phyloP scores from a whole-genome alignment of 2,797 vertebrate genomes.

The Acanthopagrus latus region DNA sequence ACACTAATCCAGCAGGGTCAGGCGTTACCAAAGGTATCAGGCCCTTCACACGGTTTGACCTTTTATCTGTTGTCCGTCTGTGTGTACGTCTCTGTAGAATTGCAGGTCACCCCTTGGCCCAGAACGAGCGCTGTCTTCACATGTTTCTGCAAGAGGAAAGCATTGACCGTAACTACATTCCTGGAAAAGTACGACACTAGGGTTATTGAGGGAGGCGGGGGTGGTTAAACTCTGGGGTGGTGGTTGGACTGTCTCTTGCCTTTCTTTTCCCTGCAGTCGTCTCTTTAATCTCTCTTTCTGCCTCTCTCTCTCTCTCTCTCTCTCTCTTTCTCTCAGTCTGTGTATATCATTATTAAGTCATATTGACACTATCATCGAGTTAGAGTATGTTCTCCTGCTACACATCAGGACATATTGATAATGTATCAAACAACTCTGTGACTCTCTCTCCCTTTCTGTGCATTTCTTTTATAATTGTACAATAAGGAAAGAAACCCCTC shows the following conservation, averaged over 20 bases:
- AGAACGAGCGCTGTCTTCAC: constrained; percentile 99
- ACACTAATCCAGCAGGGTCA: constrained; percentile 7
- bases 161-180: constrained; percentile 96
- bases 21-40: not conserved
- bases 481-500: constrained; percentile 30
- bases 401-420: constrained; percentile 39
- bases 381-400: constrained; percentile 38
- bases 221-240: constrained; percentile 54
- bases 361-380: constrained; percentile 37
- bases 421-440: constrained; percentile 45
- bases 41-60: constrained; percentile 1
- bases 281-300: constrained; percentile 50
- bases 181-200: constrained; percentile 99
- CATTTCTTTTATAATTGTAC: constrained; percentile 67
- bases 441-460: constrained; percentile 27
- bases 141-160: constrained; percentile 99
- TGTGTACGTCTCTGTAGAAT: constrained; percentile 86
- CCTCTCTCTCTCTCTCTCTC: constrained; percentile 51
- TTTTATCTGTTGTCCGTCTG: constrained; percentile 14
- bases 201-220: constrained; percentile 68
- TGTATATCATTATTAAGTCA: constrained; percentile 54
- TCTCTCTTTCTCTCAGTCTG: constrained; percentile 54
- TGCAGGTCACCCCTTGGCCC: constrained; percentile 98
- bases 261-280: constrained; percentile 47
- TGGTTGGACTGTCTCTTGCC: constrained; percentile 48